These are phyloP conservation scores for Cepaea hortensis DNA, from an alignment of 2,888 invertebrate genomes.

Conservation along the genomic window DNA sequence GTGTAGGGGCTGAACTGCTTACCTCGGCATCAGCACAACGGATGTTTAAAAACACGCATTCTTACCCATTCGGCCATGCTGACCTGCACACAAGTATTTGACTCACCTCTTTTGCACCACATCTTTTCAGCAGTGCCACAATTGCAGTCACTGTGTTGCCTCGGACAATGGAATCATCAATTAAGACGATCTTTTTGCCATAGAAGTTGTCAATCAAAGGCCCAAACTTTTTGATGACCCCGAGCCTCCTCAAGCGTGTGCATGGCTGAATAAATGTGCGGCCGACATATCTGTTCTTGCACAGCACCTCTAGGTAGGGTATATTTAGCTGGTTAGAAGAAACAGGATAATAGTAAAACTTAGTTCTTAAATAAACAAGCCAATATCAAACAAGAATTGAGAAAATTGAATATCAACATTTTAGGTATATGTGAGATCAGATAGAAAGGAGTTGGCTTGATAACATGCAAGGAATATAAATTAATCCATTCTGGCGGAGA, in stretches of 20 bases:
- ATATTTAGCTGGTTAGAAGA: constrained; percentile 77
- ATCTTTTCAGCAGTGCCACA: constrained; percentile 91
- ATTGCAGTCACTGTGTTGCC: constrained; percentile 98
- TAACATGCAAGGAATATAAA: neutral
- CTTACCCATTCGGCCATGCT: too few relatives aligned
- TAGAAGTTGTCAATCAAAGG: constrained; percentile 93
- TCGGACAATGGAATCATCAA: constrained; percentile 98
- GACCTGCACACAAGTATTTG: too few relatives aligned
- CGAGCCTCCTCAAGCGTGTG: constrained; percentile 90
- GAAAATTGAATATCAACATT: too few relatives aligned
- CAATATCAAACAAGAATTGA: too few relatives aligned
- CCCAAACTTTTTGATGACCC: constrained; percentile 98
- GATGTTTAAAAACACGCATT: too few relatives aligned
- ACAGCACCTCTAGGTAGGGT: constrained; percentile 88
- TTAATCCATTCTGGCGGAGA: neutral
- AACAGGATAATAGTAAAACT: neutral
- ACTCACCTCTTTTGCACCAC: constrained; percentile 92
- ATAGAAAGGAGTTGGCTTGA: too few relatives aligned
- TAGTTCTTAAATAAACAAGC: neutral
- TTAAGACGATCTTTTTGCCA: constrained; percentile 91
- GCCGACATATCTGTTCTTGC: constrained; percentile 96
- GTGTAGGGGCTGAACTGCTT: too few relatives aligned
- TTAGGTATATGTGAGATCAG: too few relatives aligned
- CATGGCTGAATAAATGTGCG: constrained; percentile 98
- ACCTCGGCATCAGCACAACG: too few relatives aligned